Evolutionary conservation across 2,888 invertebrate species (phyloP), one percentile per base, ranked within the genome.

Genomic region (Trichogramma dendrolimi): DNA sequence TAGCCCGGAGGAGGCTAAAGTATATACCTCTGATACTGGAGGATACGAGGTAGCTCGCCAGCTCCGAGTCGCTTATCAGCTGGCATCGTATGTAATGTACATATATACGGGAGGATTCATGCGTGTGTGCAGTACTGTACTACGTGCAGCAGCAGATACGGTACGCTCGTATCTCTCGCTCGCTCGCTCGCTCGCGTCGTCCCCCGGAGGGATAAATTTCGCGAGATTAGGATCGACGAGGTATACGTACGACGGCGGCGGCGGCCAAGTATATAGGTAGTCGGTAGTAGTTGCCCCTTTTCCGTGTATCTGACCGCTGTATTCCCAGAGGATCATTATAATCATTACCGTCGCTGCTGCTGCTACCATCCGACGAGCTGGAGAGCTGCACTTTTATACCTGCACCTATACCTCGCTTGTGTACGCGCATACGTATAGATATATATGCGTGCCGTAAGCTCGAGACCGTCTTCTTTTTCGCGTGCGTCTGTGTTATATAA

Each of bases 211-310:
- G 66, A 63, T 67, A 66, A 67, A 69, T 70, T 68, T 64, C 56
- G 52, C 67, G 54, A 61, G 67, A 71, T 70, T 69, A 62, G 63
- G 67, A 70, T 69, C 70, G 63, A 49, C 47, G 6, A 7, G 42
- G 46, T 47, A 52, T 14, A 53, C 50, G 57, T 52, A 42, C 44
- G 55, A 48, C 55, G 43, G 46, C 46, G 60, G 46, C 46, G 48
- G 27, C 27, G 10, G 7, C 14, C 48, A 11, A 11, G 6, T 14
- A 8, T 38, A 41, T 41, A 49, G 14, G 6, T 38, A 39, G 8
- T 11, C 52, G 43, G 43, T 7, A 44, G 43, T 27, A n/a, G 42
- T 27, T 27, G 27, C 27, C 27, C 55, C 57, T 59, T 58, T 27
- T 27, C 42, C 53, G 55, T 44, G 58, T 59, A 52, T 62, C 62